Evolutionary conservation across 2,888 invertebrate species (phyloP), one percentile per base, ranked within the genome.

Genomic region (Coelinius sp.): DNA sequence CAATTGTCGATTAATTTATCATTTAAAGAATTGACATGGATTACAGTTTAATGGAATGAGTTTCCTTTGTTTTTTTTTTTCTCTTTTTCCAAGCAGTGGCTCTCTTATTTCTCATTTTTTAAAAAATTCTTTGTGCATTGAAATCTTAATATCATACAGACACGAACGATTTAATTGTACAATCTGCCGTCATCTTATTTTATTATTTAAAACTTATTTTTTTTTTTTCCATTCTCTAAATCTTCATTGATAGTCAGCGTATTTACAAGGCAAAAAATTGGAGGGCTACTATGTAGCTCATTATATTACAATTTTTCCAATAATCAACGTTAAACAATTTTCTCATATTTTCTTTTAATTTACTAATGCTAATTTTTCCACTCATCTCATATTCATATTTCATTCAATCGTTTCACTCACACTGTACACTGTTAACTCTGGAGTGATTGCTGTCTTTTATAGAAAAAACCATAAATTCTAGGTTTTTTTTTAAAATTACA

Each of bases 1-100:
- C 27, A 75, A 69, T 72, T 63, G 68, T 44, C 70, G 63, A 72
- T 73, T 52, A 73, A 68, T 66, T 75, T 71, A 74, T 73, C 70
- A 72, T 73, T 74, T 70, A 73, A 78, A 66, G 75, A 80, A 80
- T 81, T 79, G 77, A 79, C 80, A 75, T 76, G 70, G 75, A 78
- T 79, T 67, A 56, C 68, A 67, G 75, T 79, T 52, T 73, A 71
- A 77, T 74, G 68, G 74, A 71, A 68, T 71, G 46, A 56, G 64
- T 44, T 53, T 62, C 49, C 46, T 66, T 59, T 20, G 10, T 41
- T 71, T 59, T 69, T 70, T 67, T 67, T 65, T 73, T 73, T 62
- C 46, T 69, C 68, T 67, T 67, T 65, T 73, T 73, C 64, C 46
- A 72, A 77, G 74, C 76, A 74, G 73, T 72, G 70, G 75, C 72